Percentiles rank a stretch among this genome's conserved stretches.
Evolutionary conservation across 2,888 invertebrate genomes (phyloP).

Genomic region (Fragum sueziense): DNA sequence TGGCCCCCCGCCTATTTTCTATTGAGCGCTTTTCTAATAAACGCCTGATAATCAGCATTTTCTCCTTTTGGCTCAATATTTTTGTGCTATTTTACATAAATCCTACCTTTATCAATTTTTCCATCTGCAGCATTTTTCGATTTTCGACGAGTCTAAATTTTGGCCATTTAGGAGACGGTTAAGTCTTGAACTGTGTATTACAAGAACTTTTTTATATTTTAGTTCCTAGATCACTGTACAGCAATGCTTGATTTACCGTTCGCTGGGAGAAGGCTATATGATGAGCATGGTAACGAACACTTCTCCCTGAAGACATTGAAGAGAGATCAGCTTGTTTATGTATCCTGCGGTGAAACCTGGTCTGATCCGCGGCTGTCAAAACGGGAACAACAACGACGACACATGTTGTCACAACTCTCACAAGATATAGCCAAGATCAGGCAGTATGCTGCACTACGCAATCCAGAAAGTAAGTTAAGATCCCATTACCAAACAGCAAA

Average conservation of each 20-base stretch:
- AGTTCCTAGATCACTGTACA: slow-evolving; percentile 82
- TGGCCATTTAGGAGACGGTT: background rate
- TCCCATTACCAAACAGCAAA: too few species aligned
- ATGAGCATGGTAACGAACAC: slow-evolving; percentile 79
- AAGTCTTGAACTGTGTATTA: background rate
- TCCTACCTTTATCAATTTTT: too few species aligned
- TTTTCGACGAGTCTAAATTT: too few species aligned
- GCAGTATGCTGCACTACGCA: slow-evolving; percentile 78
- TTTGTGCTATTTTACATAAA: too few species aligned
- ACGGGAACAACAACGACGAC: slow-evolving; percentile 79
- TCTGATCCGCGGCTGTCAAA: slow-evolving; percentile 79
- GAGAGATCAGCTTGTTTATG: slow-evolving; percentile 79
- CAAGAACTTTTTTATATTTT: slow-evolving; percentile 38
- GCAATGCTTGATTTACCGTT: slow-evolving; percentile 78
- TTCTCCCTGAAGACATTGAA: slow-evolving; percentile 76
- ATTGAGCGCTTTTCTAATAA: too few species aligned
- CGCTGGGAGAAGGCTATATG: slow-evolving; percentile 81
- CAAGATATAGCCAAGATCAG: slow-evolving; percentile 80
- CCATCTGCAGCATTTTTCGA: too few species aligned
- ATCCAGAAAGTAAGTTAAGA: slow-evolving; percentile 75
- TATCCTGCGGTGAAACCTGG: slow-evolving; percentile 81
- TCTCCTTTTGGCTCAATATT: too few species aligned
- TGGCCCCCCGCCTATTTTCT: too few species aligned
- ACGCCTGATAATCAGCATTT: too few species aligned
- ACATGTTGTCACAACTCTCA: slow-evolving; percentile 79